A percentile compares a stretch with the other conserved stretches of the same genome.
phyloP scores from a whole-genome alignment of 2,113 vertebrate genomes.

The Syrrhaptes paradoxus region DNA sequence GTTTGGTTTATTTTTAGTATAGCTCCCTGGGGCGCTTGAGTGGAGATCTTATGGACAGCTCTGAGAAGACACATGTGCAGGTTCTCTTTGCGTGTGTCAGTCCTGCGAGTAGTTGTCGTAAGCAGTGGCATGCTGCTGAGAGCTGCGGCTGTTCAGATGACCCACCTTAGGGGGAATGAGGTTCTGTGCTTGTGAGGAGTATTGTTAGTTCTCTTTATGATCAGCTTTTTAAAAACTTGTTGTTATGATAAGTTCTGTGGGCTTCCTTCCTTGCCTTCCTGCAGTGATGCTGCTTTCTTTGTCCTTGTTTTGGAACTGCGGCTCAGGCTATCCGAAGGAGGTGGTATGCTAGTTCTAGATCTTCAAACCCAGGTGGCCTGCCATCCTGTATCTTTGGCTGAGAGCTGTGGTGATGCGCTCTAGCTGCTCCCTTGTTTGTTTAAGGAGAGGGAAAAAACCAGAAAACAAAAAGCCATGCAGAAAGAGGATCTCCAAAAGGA shows the following conservation, averaged over 20 bases:
- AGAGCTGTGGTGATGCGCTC: background rate
- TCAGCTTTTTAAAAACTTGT: background rate
- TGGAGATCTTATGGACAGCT: background rate
- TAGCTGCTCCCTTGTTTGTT: background rate
- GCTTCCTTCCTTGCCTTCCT: background rate
- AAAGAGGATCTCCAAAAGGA: background rate
- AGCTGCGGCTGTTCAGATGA: background rate
- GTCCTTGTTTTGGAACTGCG: background rate
- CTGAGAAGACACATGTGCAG: background rate
- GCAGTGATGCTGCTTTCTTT: background rate
- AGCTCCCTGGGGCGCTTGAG: background rate
- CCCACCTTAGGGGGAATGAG: background rate
- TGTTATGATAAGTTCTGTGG: background rate
- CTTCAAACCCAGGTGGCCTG: background rate
- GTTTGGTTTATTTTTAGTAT: background rate
- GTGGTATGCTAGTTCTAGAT: background rate
- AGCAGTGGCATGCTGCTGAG: background rate
- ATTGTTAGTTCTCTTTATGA: background rate
- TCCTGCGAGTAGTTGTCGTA: background rate
- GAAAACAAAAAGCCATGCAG: background rate
- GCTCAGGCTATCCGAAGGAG: accelerated
- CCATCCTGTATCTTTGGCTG: accelerated
- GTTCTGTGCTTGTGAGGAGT: background rate
- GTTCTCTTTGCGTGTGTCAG: background rate
- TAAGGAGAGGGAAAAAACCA: background rate